A percentile compares a stretch with the other conserved stretches of the same genome.
Evolutionary conservation across 2,888 invertebrate species (phyloP).

Genomic region (Tigriopus californicus): DNA sequence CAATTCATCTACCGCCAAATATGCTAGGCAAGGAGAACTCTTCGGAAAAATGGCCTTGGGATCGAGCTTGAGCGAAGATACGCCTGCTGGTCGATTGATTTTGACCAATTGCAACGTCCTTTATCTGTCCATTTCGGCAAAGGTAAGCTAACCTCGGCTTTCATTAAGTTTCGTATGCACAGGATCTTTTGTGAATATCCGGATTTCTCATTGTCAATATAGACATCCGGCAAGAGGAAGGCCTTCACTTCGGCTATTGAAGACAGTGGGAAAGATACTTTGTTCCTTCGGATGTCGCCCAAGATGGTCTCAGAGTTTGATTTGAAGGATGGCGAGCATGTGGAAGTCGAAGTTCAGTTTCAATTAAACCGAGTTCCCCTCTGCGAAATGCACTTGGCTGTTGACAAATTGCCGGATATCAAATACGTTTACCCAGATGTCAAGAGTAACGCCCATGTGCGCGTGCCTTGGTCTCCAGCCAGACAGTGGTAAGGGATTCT

Average conservation of each 20-base stretch:
- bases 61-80: conserved; percentile 59
- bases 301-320: conserved; percentile 42
- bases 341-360: conserved; percentile 54
- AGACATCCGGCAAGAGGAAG: not conserved
- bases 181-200: too few species aligned
- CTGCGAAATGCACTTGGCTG: conserved; percentile 65
- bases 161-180: too few species aligned
- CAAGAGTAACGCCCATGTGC: conserved; percentile 34
- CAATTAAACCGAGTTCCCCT: conserved; percentile 57
- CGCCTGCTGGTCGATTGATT: conserved; percentile 55
- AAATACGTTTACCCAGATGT: conserved; percentile 51
- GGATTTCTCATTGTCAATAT: too few species aligned
- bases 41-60: conserved; percentile 48
- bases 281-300: conserved; percentile 50
- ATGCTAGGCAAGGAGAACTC: conserved; percentile 51
- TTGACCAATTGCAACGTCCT: conserved; percentile 53
- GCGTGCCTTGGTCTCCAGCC: conserved; percentile 47
- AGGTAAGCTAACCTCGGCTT: not conserved
- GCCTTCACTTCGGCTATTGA: conserved; percentile 33
- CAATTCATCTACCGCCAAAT: conserved; percentile 45
- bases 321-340: conserved; percentile 41
- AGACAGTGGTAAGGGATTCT: conserved; percentile 24
- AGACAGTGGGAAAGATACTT: conserved; percentile 29
- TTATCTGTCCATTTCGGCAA: conserved; percentile 33
- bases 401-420: conserved; percentile 51